A percentile compares a stretch with the other conserved stretches of the same genome.
These are phyloP conservation scores for Furcifer pardalis DNA, from an alignment of 2,797 vertebrate species.

Conservation along the genomic window DNA sequence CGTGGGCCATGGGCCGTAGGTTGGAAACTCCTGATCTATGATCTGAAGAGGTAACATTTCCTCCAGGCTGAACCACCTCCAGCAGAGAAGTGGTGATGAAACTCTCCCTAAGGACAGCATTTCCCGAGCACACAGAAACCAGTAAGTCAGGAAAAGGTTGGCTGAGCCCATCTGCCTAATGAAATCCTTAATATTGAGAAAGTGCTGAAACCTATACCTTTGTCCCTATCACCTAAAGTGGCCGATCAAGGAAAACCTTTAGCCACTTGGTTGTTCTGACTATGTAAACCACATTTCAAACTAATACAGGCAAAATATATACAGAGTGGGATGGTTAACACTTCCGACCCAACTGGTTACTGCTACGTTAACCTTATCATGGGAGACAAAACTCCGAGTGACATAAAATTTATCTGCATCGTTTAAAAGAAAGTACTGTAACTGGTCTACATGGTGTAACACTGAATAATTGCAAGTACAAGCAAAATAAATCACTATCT, in stretches of 20 bases:
- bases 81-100: background rate
- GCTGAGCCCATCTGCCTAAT: background rate
- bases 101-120: slow-evolving; percentile 19
- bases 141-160: background rate
- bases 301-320: slow-evolving; percentile 42
- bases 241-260: background rate
- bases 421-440: slow-evolving; percentile 68
- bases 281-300: background rate
- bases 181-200: background rate
- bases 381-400: slow-evolving; percentile 42
- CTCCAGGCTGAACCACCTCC: background rate
- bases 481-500: slow-evolving; percentile 75
- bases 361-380: slow-evolving; percentile 25
- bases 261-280: background rate
- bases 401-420: slow-evolving; percentile 57
- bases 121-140: slow-evolving; percentile 33
- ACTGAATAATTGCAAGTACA: slow-evolving; percentile 74
- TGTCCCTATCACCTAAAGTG: background rate
- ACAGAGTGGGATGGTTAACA: slow-evolving; percentile 8
- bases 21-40: too few relatives aligned
- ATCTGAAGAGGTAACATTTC: background rate
- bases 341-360: slow-evolving; percentile 39
- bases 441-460: slow-evolving; percentile 71
- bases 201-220: background rate
- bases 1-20: too few relatives aligned